A percentile compares a stretch with the other conserved stretches of the same genome.
These are phyloP conservation scores for Penaeus japonicus DNA, from an alignment of 1,140 invertebrate genomes.

Conservation along the genomic window DNA sequence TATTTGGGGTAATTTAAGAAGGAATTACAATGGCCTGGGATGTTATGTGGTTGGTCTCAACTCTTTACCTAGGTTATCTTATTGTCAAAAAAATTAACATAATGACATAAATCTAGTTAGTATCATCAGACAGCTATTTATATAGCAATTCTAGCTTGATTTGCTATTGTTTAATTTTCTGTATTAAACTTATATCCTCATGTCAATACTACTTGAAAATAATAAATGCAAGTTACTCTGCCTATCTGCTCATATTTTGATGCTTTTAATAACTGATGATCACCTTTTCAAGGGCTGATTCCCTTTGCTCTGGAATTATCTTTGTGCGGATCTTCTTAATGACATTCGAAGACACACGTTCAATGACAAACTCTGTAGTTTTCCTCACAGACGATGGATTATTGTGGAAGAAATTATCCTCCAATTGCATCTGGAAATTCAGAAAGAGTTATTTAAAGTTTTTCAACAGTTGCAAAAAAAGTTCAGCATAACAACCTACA, in stretches of 20 bases:
- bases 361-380: slow-evolving; percentile 78
- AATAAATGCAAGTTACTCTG: no score
- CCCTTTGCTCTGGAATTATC: slow-evolving; percentile 53
- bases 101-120: no score
- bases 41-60: no score
- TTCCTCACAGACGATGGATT: slow-evolving; percentile 77
- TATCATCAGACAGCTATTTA: no score
- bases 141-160: no score
- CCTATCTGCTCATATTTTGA: no score
- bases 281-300: slow-evolving; percentile 30
- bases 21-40: no score
- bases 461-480: background rate
- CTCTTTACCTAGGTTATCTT: no score
- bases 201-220: no score
- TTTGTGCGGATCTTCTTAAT: slow-evolving; percentile 70
- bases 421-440: slow-evolving; percentile 70
- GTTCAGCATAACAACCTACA: background rate
- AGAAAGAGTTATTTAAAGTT: background rate
- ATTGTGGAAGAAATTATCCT: slow-evolving; percentile 79
- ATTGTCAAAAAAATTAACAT: no score
- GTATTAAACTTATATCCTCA: no score
- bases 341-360: slow-evolving; percentile 74
- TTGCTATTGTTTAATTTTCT: no score
- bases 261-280: background rate
- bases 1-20: background rate